A percentile compares a stretch with the other conserved stretches of the same genome.
Conservation (phyloP, 2,113 vertebrate genomes). For the Charadrius vociferus region DNA sequence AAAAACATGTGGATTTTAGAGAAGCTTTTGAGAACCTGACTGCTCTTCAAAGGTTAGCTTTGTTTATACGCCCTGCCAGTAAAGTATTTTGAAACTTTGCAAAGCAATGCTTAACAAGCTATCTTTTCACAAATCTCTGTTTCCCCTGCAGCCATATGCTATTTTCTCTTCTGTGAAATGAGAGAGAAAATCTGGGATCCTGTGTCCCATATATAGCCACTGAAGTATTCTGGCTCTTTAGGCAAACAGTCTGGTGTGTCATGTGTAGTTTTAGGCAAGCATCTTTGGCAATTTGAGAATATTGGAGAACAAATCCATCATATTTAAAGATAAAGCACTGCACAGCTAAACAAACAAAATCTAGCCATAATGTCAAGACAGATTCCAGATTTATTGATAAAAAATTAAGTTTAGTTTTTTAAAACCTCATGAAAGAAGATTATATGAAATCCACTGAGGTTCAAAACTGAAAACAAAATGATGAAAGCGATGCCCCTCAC, state of each 20-base stretch:
- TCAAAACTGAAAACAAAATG: not conserved
- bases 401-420: conserved; percentile 69
- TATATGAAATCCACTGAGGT: conserved; percentile 79
- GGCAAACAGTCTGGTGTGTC: not conserved
- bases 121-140: not conserved
- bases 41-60: not conserved
- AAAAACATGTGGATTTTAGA: not conserved
- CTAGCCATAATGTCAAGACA: conserved; percentile 44
- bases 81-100: not conserved
- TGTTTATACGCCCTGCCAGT: not conserved
- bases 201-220: not conserved
- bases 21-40: not conserved
- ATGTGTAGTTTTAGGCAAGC: not conserved
- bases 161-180: not conserved
- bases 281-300: not conserved
- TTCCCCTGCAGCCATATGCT: not conserved
- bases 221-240: not conserved
- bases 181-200: conserved; percentile 1
- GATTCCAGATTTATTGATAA: conserved; percentile 30
- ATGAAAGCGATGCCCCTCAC: not conserved
- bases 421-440: conserved; percentile 70
- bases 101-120: not conserved
- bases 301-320: not conserved
- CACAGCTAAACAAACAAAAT: conserved; percentile 72
- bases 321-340: conserved; percentile 33